Percentiles rank a stretch among this genome's conserved stretches.
Evolutionary conservation across 2,797 vertebrate species (phyloP).

Genomic region (Cossypha heuglini): DNA sequence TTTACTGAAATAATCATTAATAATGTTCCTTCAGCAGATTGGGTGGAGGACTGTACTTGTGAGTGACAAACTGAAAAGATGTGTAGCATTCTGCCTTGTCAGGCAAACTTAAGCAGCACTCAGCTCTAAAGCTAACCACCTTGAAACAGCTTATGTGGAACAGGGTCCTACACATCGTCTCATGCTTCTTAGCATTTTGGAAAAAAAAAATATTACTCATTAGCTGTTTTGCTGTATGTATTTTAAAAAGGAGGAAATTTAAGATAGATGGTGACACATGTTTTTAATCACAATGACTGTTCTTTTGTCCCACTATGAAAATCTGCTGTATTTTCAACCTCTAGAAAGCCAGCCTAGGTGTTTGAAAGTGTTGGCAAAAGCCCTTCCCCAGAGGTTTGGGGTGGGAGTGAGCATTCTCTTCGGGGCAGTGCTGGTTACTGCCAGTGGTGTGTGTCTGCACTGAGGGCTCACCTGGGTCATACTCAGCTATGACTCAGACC

Average conservation of each 20-base stretch:
- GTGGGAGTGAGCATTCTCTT: background rate
- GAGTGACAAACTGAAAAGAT: background rate
- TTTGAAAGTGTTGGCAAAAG: background rate
- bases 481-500: background rate
- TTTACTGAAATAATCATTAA: background rate
- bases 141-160: background rate
- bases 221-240: background rate
- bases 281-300: background rate
- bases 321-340: background rate
- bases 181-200: background rate
- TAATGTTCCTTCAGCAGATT: background rate
- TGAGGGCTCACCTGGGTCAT: background rate
- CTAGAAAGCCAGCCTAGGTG: background rate
- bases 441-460: background rate
- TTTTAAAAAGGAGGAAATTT: background rate
- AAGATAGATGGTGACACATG: background rate
- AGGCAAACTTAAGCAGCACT: background rate
- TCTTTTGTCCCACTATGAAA: background rate
- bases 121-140: background rate
- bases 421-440: background rate
- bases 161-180: rapidly evolving
- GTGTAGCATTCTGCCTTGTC: background rate
- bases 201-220: background rate
- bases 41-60: background rate
- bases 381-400: background rate